Base-by-base conservation (phyloP, 2,797 vertebrate genomes). In the Fratercula arctica region DNA sequence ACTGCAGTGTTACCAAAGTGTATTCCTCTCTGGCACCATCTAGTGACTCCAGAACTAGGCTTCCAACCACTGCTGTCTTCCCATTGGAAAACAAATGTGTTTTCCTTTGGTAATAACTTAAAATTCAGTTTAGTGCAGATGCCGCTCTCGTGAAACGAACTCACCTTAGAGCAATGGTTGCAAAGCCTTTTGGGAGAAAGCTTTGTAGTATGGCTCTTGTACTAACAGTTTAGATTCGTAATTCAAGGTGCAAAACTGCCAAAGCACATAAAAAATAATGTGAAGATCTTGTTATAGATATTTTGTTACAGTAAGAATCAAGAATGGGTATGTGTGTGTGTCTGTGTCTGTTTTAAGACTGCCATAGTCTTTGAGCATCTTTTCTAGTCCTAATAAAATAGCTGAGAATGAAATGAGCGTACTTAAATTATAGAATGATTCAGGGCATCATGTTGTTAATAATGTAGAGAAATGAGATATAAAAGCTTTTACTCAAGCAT, bases 401-500 rank as follows among this genome's bases (percentile, higher is more conserved):
- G 75, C 84, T 93, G 79, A 90, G 84, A 89, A 93, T 88, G 60
- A 96, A 97, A 95, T 81, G 87, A 96, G 57, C 53, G 33, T 79
- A 67, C 92, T 83, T 96, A 94, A 96, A 96, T 95, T 96, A 88
- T 86, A 91, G 94, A 96, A 95, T 96, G 95, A 95, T 97, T 96
- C 96, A 96, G 91, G 93, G 74, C 88, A 94, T 95, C 84, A 39
- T 93, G 89, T 96, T 96, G 96, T 96, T 97, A 97, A 97, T 97
- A 97, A 97, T 97, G 95, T 94, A 97, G 92, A 96, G 95, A 97
- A 96, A 95, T 90, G 82, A 95, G 95, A 96, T 93, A 97, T 90
- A 96, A 96, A 96, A 96, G 95, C 85, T 93, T 94, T 96, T 94
- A 84, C 93, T 97, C 90, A 84, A 95, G 90, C 93, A 92, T 94